Evolutionary conservation across 30 jellyfish, hydroid and myxozoan genomes (phyloP), one percentile per base, ranked within the genome.

Genomic region (Hydra vulgaris): DNA sequence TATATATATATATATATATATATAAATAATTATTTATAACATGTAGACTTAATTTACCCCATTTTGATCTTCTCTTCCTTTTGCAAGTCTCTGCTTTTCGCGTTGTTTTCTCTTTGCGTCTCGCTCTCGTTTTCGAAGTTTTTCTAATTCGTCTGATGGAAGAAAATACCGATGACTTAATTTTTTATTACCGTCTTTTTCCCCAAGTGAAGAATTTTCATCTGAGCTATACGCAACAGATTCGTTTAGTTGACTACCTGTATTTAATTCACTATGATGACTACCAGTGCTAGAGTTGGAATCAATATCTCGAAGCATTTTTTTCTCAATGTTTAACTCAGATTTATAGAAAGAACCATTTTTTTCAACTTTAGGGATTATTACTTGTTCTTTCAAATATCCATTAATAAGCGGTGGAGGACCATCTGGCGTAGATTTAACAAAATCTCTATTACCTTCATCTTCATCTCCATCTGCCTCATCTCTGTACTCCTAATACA

Each of bases 41-140:
- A n/a, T n/a, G n/a, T n/a, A n/a, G n/a, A n/a, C n/a, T n/a, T n/a
- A n/a, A n/a, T n/a, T n/a, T n/a, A n/a, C n/a, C n/a, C n/a, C n/a
- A n/a, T n/a, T n/a, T n/a, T n/a, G n/a, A n/a, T n/a, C n/a, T n/a
- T n/a, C n/a, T n/a, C n/a, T n/a, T n/a, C 12, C 61, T 40, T 68
- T 68, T 68, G 25, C 75, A 20, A 73, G 61, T 25, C 85, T 61
- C 0, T 22, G 20, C 68, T 72, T 77, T 52, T 88, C 94, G 26
- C 96, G 67, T 77, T 88, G 96, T 67, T 81, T 71, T 74, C 96
- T 82, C 71, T 88, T 88, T 0, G 96, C 93, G 27, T 81, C 75
- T 26, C 96, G 78, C 22, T 88, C 96, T n/a, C 83, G 80, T 68
- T 82, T 88, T 83, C 96, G 56, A 0, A 88, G 83, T 80, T 79